A percentile compares a stretch with the other conserved stretches of the same genome.
These are phyloP conservation scores for Drosophila picticornis DNA, from an alignment of 2,888 invertebrate genomes.

Conservation along the genomic window DNA sequence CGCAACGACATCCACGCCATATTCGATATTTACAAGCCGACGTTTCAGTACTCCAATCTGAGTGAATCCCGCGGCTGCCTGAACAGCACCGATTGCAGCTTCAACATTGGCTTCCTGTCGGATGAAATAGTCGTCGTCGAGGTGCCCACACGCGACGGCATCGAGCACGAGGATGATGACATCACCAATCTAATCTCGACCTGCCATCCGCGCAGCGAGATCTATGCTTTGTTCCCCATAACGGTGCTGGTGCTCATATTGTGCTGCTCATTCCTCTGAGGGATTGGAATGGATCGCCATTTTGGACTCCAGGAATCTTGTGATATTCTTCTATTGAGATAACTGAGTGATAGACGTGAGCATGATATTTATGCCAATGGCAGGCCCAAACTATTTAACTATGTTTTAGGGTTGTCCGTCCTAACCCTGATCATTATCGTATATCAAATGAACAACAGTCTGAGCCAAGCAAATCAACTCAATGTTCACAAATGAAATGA, in stretches of 20 bases:
- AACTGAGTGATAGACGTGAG: constrained; percentile 66
- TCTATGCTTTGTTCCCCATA: constrained; percentile 93
- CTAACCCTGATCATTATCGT: constrained; percentile 11
- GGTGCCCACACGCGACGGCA: constrained; percentile 92
- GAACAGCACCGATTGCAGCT: constrained; percentile 91
- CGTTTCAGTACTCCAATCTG: constrained; percentile 89
- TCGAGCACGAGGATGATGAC: constrained; percentile 91
- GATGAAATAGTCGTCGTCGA: constrained; percentile 93
- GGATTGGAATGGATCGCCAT: constrained; percentile 12
- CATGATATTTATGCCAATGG: constrained; percentile 30
- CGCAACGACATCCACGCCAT: constrained; percentile 93
- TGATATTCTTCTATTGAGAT: constrained; percentile 66
- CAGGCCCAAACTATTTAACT: constrained; percentile 42
- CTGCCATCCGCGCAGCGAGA: constrained; percentile 91
- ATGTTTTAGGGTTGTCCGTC: constrained; percentile 4
- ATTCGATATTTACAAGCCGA: constrained; percentile 94
- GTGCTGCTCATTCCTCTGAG: constrained; percentile 92
- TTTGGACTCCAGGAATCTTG: constrained; percentile 50
- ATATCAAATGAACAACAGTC: constrained; percentile 58
- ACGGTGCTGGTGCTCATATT: constrained; percentile 91
- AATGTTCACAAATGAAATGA: constrained; percentile 29
- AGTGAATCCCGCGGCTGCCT: constrained; percentile 87
- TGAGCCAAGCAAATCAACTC: constrained; percentile 65
- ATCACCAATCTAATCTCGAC: constrained; percentile 90
- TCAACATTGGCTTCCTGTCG: constrained; percentile 90